phyloP scores from a whole-genome alignment of 2,113 vertebrate species.

The Tragelaphus imberbis region DNA sequence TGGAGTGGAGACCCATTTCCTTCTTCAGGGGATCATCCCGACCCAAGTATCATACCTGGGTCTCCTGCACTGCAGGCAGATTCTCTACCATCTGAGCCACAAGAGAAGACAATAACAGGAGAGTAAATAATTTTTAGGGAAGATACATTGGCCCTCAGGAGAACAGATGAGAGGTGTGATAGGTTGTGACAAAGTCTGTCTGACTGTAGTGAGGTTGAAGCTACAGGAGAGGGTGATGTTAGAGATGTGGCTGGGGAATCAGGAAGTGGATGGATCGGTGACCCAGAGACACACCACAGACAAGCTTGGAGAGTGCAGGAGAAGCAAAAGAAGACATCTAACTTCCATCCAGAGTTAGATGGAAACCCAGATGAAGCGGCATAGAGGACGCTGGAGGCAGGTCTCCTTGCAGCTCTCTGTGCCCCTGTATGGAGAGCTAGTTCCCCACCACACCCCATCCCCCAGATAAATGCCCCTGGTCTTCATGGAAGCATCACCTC shows the following conservation, averaged over 20 bases:
- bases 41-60: accelerated
- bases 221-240: background rate
- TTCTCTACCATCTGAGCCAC: background rate
- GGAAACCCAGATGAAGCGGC: accelerated
- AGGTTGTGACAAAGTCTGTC: background rate
- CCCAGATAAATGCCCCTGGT: background rate
- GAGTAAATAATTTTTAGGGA: background rate
- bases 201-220: background rate
- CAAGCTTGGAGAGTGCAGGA: background rate
- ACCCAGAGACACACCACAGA: background rate
- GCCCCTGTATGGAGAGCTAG: background rate
- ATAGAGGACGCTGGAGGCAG: too few relatives aligned
- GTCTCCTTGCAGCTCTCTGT: too few relatives aligned
- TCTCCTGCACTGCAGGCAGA: background rate
- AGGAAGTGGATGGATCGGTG: accelerated
- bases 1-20: background rate
- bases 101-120: background rate
- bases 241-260: background rate
- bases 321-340: background rate
- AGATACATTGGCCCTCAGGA: background rate
- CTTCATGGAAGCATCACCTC: accelerated
- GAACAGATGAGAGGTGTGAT: background rate
- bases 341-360: background rate
- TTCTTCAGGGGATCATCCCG: background rate
- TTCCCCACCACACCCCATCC: accelerated